Conservation (phyloP, 2,797 vertebrate genomes). For the Anableps anableps region DNA sequence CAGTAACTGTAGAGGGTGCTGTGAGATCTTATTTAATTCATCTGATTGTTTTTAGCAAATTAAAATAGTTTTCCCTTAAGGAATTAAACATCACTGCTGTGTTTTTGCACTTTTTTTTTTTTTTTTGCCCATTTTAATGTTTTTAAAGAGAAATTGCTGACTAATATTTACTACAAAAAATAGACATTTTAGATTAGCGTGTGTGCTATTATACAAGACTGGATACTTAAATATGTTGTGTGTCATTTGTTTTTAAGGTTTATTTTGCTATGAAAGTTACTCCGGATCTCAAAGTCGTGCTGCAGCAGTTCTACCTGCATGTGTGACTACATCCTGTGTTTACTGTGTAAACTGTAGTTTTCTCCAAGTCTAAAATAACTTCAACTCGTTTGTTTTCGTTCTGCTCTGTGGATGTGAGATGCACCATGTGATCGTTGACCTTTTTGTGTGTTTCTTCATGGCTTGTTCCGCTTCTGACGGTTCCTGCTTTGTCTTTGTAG, state of each 20-base stretch:
- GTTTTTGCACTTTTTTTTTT: conserved; percentile 3
- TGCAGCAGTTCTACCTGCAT: conserved; percentile 68
- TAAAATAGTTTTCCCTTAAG: neutral
- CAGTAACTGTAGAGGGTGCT: neutral
- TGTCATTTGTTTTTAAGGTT: conserved; percentile 15
- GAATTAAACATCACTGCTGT: neutral
- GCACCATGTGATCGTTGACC: conserved; percentile 42
- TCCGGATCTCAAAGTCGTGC: conserved; percentile 47
- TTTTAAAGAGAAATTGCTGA: neutral
- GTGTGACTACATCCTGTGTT: conserved; percentile 50
- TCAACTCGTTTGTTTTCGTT: conserved; percentile 53
- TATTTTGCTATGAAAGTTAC: conserved; percentile 32
- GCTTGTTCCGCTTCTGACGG: conserved; percentile 46
- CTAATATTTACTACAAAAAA: neutral
- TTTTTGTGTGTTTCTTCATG: conserved; percentile 19
- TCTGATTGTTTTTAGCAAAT: neutral
- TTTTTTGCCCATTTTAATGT: no score
- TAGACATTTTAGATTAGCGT: conserved; percentile 3
- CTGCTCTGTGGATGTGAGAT: conserved; percentile 49
- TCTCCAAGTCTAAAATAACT: conserved; percentile 29
- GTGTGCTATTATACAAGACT: conserved; percentile 13
- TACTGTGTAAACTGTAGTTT: conserved; percentile 48
- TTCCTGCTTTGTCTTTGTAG: conserved; percentile 66
- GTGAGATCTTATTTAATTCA: neutral
- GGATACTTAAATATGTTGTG: conserved; percentile 14